These are phyloP conservation scores for Drosophila dunni DNA, from an alignment of 1,140 invertebrate species.

Conservation along the genomic window DNA sequence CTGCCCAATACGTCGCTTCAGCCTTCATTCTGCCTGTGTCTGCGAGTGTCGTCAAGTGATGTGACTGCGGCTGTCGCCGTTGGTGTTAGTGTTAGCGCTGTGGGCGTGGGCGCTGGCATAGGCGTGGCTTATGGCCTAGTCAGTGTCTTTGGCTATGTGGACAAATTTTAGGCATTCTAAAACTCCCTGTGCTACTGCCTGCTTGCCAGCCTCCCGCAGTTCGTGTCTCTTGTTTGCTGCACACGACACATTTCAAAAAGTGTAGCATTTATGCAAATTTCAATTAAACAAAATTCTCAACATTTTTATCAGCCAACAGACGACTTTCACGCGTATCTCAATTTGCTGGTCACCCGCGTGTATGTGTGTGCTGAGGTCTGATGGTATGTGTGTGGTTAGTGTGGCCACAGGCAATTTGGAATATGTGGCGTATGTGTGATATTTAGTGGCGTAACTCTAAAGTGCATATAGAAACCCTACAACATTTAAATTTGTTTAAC, in stretches of 20 bases:
- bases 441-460: constrained; percentile 14
- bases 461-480: too few relatives aligned
- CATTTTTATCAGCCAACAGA: constrained; percentile 49
- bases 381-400: constrained; percentile 6
- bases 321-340: constrained; percentile 52
- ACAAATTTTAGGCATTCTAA: constrained; percentile 42
- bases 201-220: background rate
- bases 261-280: constrained; percentile 62
- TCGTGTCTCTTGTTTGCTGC: constrained; percentile 10
- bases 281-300: constrained; percentile 59
- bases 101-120: constrained; percentile 30
- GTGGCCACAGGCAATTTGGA: constrained; percentile 54
- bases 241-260: constrained; percentile 43
- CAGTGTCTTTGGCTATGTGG: constrained; percentile 1
- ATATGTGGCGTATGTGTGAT: constrained; percentile 28
- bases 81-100: constrained; percentile 25
- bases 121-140: constrained; percentile 2
- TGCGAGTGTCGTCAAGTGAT: constrained; percentile 61
- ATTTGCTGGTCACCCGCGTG: constrained; percentile 28
- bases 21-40: constrained; percentile 2
- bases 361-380: constrained; percentile 16
- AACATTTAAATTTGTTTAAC: too few relatives aligned
- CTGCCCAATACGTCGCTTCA: background rate
- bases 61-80: constrained; percentile 37
- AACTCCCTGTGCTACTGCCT: background rate